Evolutionary conservation across 92 coral and sea anemone species (phyloP).

Genomic region (Phenganax marumi): DNA sequence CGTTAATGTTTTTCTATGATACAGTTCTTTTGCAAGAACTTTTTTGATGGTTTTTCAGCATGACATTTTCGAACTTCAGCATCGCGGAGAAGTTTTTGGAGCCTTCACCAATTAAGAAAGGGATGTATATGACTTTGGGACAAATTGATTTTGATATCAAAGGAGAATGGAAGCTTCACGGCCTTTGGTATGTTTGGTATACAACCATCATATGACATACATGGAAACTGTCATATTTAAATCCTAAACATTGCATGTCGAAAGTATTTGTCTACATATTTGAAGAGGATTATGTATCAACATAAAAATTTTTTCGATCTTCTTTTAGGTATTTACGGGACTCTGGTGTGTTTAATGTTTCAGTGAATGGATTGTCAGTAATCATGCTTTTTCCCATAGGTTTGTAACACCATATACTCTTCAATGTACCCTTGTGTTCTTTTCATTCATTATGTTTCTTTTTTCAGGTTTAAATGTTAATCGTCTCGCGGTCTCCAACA

Average conservation of each 20-base stretch:
- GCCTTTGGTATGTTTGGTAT: conserved; percentile 6
- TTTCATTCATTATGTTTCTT: neutral
- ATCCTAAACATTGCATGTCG: too few species aligned
- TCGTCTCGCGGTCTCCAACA: conserved; percentile 21
- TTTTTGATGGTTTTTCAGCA: neutral
- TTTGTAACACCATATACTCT: neutral
- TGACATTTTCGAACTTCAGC: conserved; percentile 5
- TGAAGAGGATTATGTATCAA: neutral
- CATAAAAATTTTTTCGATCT: neutral
- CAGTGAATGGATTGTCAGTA: conserved; percentile 13
- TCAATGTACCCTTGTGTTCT: too few species aligned
- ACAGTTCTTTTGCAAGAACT: neutral
- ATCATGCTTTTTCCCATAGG: neutral
- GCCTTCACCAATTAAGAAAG: neutral
- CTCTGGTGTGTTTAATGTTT: conserved; percentile 2
- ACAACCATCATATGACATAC: neutral
- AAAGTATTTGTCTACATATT: neutral
- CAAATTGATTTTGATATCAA: conserved; percentile 27
- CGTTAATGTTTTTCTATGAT: neutral
- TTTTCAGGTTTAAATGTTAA: conserved; percentile 4
- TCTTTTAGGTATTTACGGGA: neutral
- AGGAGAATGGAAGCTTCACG: conserved; percentile 23
- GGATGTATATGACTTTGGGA: conserved; percentile 10
- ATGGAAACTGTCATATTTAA: neutral
- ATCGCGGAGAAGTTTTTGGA: neutral